Evolutionary conservation across 2,888 invertebrate species (phyloP), one percentile per base, ranked within the genome.

Genomic region (Brachypterus glaber): DNA sequence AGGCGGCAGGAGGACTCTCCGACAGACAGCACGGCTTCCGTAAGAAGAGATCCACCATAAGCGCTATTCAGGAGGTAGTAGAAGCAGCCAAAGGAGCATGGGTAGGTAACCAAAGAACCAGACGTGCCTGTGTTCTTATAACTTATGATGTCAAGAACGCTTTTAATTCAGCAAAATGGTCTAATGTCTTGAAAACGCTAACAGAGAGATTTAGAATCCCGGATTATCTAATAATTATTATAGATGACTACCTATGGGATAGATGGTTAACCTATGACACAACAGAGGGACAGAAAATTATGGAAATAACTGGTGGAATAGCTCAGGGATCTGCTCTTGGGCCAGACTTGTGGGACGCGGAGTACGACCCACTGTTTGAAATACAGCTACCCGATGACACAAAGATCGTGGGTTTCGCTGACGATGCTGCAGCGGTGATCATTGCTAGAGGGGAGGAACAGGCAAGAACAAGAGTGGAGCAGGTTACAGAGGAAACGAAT

Each of bases 161-260:
- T 21, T 21, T 21, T 21, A 21, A 21, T 21, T 21, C 21, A 21
- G 21, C 21, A 21, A 21, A n/a, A n/a, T n/a, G n/a, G n/a, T n/a
- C n/a, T n/a, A n/a, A n/a, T n/a, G n/a, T n/a, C n/a, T n/a, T n/a
- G n/a, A n/a, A n/a, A 21, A 21, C 21, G 7, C 9, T 5, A 21
- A 21, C 21, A 7, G 21, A 21, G 21, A 21, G 21, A 21, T 21
- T 21, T 21, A 21, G 21, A 21, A 21, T 21, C 9, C 21, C 21
- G 21, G 21, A 21, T 21, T 21, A 21, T 21, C n/a, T n/a, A n/a
- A n/a, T n/a, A n/a, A n/a, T n/a, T n/a, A n/a, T n/a, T n/a, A n/a
- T n/a, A n/a, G n/a, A n/a, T n/a, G n/a, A n/a, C n/a, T 21, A 21
- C 21, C 5, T 21, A 21, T 21, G 9, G 21, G 9, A 21, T 21